A percentile compares a stretch with the other conserved stretches of the same genome.
These are phyloP conservation scores for Alfaro cultratus DNA, from an alignment of 2,797 vertebrate species.

Conservation along the genomic window DNA sequence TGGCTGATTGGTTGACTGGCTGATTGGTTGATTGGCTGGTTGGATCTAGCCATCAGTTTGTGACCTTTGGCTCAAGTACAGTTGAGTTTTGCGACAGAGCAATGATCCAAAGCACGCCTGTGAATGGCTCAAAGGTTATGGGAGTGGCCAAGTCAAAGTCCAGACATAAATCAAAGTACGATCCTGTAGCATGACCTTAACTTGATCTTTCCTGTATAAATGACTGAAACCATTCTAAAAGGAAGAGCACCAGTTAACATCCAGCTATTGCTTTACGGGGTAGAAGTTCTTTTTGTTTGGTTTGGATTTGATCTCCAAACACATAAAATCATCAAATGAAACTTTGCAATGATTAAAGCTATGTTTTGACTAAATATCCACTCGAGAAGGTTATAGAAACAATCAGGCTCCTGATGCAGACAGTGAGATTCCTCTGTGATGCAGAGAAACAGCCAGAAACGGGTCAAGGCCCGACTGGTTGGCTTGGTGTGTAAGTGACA, in stretches of 20 bases:
- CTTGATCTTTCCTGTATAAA: background rate
- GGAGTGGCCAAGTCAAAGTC: background rate
- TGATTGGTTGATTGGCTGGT: too few relatives aligned
- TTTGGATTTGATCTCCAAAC: background rate
- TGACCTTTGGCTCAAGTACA: too few relatives aligned
- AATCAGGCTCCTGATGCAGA: background rate
- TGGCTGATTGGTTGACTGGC: too few relatives aligned
- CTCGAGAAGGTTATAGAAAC: background rate
- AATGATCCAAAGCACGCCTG: too few relatives aligned
- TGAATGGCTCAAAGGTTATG: background rate
- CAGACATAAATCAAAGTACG: background rate
- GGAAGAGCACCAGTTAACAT: background rate
- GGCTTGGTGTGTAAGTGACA: slow-evolving; percentile 57
- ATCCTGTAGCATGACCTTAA: background rate
- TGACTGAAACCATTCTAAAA: background rate
- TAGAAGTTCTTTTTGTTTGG: background rate
- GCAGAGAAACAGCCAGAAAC: slow-evolving; percentile 41
- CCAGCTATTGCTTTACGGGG: background rate
- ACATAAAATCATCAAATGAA: background rate
- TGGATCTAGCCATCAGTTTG: too few relatives aligned
- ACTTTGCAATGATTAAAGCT: background rate
- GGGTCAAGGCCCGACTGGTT: slow-evolving; percentile 60
- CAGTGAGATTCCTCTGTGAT: slow-evolving; percentile 2
- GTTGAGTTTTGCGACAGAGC: too few relatives aligned
- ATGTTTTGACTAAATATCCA: background rate